Base-by-base conservation (phyloP, 2,888 invertebrate genomes). In the Dendrolimus pini region DNA sequence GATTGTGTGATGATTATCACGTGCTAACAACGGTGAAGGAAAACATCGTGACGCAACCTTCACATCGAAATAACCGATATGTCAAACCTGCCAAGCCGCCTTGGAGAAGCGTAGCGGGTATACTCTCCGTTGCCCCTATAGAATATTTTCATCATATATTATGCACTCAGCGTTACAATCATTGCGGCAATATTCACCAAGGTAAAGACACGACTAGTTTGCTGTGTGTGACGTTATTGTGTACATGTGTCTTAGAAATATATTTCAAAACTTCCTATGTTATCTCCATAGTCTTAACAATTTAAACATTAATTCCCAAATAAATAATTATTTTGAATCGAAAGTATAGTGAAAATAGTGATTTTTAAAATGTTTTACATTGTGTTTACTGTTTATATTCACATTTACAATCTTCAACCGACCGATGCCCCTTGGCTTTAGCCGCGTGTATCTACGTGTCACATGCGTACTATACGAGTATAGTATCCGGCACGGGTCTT, bases 181-280 rank as follows among this genome's bases (percentile, higher is more conserved):
- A 53, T 54, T 54, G 55, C 59, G 59, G 59, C 60, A 58, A 62
- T 61, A 62, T 61, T 56, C 59, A 58, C 61, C 58, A 59, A 64
- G 60, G 60, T 58, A 60, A 56, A 63, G 66, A 62, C 75, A 30
- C 30, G 30, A 30, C 30, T 30, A 78, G 79, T 79, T 64, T 60
- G 63, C 61, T 64, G 67, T 68, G 67, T 68, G 72, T 75, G 80
- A 73, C 76, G 73, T 67, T 72, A 70, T 65, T 63, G 69, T 65
- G 78, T 63, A 60, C 68, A 68, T 70, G 59, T 66, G 63, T 65
- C 58, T 62, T 66, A 62, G 42, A 55, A 55, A 60, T 59, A 30
- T 47, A 62, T 62, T 67, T 60, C 54, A 60, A 62, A 55, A 60
- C 54, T 41, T 58, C 55, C 53, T 60, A 54, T 56, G 55, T 54